These are phyloP conservation scores for Leptinotarsa haldemani DNA, from an alignment of 2,888 invertebrate species.

Conservation along the genomic window DNA sequence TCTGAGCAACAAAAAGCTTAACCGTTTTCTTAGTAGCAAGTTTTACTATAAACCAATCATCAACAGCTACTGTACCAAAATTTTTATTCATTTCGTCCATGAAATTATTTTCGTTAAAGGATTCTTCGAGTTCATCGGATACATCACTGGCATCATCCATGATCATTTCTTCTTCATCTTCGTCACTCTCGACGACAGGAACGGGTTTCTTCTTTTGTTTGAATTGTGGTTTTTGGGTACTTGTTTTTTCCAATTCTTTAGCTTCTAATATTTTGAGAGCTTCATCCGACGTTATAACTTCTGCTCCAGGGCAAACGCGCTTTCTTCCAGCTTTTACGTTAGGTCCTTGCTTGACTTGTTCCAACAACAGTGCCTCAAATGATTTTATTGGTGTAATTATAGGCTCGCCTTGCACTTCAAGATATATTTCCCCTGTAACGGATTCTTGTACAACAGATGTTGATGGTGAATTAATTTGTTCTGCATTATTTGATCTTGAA, in stretches of 20 bases:
- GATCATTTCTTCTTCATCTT: constrained; percentile 7
- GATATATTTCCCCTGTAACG: constrained; percentile 12
- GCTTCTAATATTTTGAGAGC: constrained; percentile 9
- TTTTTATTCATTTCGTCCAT: constrained; percentile 14
- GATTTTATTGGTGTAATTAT: constrained; percentile 15
- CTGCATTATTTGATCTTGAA: constrained; percentile 14
- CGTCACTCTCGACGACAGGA: constrained; percentile 12
- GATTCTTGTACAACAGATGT: constrained; percentile 11
- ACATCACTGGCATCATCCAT: constrained; percentile 12
- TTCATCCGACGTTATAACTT: constrained; percentile 13
- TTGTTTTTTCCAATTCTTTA: constrained; percentile 6
- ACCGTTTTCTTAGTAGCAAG: constrained; percentile 4
- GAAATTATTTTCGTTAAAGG: constrained; percentile 10
- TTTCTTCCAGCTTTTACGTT: constrained; percentile 13
- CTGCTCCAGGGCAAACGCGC: constrained; percentile 7
- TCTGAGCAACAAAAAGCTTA: constrained; percentile 8
- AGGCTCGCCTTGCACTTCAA: constrained; percentile 10
- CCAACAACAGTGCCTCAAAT: constrained; percentile 14
- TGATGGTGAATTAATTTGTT: constrained; percentile 12
- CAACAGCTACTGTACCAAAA: constrained; percentile 14
- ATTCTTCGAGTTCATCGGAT: constrained; percentile 12
- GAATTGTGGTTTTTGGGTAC: constrained; percentile 10
- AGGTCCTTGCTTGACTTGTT: constrained; percentile 11
- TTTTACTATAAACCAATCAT: constrained; percentile 11
- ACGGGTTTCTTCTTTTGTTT: constrained; percentile 15